Evolutionary conservation across 1,140 invertebrate species (phyloP).

Genomic region (Argopecten irradians): DNA sequence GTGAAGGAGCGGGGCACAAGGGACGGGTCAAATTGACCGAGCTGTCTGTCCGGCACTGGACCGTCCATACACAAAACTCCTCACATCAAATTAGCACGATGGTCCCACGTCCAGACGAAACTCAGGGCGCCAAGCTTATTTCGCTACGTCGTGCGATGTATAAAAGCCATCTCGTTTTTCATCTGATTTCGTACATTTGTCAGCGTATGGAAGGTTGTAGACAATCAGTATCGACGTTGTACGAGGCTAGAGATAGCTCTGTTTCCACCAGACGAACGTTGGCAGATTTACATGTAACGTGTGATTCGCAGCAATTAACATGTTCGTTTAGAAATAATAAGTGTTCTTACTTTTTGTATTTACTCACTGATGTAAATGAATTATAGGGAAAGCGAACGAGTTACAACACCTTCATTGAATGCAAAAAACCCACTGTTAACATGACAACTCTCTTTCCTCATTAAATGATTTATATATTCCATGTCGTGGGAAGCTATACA

Average conservation of each 20-base stretch:
- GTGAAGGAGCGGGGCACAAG: neutral
- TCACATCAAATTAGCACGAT: conserved; percentile 10
- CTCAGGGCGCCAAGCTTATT: conserved; percentile 10
- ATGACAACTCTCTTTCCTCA: too few species aligned
- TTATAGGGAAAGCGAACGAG: too few species aligned
- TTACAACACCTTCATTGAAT: too few species aligned
- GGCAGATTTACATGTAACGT: neutral
- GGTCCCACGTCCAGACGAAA: conserved; percentile 4
- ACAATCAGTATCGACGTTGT: neutral
- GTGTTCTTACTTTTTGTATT: neutral
- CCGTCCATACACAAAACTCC: conserved; percentile 15
- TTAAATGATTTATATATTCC: too few species aligned
- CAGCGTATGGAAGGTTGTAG: neutral
- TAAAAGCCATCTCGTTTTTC: conserved; percentile 21
- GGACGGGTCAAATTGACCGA: conserved; percentile 14
- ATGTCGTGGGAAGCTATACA: too few species aligned
- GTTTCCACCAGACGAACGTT: neutral
- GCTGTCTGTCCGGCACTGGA: conserved; percentile 12
- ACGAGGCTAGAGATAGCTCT: neutral
- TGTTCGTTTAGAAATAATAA: neutral
- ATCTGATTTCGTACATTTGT: conserved; percentile 16
- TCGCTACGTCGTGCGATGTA: neutral
- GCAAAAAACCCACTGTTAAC: too few species aligned
- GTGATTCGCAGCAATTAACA: neutral
- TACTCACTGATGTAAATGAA: too few species aligned